These are phyloP conservation scores for Luscinia megarhynchos DNA, from an alignment of 2,797 vertebrate genomes.

Conservation along the genomic window DNA sequence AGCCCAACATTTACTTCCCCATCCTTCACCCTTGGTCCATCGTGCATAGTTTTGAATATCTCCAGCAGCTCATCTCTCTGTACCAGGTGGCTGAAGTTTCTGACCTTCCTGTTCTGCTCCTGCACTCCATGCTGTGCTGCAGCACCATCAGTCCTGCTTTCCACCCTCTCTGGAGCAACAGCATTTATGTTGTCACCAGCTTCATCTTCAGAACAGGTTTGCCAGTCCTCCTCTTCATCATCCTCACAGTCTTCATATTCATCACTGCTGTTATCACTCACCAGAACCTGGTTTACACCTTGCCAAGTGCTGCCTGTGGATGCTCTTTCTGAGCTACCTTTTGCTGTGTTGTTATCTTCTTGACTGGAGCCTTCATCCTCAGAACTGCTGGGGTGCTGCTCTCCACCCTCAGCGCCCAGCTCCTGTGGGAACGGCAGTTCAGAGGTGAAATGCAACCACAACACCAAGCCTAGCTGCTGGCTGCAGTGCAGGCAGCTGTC, in stretches of 20 bases:
- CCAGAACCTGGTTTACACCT: background rate
- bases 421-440: constrained; percentile 73
- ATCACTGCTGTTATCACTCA: constrained; percentile 54
- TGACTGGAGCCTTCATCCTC: constrained; percentile 10
- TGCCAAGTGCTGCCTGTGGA: background rate
- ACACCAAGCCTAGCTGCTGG: background rate
- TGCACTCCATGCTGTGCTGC: background rate
- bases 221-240: constrained; percentile 75
- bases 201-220: constrained; percentile 78
- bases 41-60: constrained; percentile 84
- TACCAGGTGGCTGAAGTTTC: constrained; percentile 89
- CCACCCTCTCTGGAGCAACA: constrained; percentile 37
- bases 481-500: background rate
- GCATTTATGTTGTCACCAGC: constrained; percentile 72
- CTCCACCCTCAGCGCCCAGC: constrained; percentile 50
- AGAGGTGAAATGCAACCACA: background rate
- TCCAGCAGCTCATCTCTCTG: constrained; percentile 87
- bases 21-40: constrained; percentile 81
- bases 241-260: constrained; percentile 77
- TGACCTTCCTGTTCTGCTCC: constrained; percentile 37
- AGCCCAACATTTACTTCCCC: constrained; percentile 91
- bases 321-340: background rate
- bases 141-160: background rate
- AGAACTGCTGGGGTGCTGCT: background rate
- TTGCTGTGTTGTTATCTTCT: background rate